These are phyloP conservation scores for Lycocerus yunnanus DNA, from an alignment of 2,888 invertebrate species.

Conservation along the genomic window DNA sequence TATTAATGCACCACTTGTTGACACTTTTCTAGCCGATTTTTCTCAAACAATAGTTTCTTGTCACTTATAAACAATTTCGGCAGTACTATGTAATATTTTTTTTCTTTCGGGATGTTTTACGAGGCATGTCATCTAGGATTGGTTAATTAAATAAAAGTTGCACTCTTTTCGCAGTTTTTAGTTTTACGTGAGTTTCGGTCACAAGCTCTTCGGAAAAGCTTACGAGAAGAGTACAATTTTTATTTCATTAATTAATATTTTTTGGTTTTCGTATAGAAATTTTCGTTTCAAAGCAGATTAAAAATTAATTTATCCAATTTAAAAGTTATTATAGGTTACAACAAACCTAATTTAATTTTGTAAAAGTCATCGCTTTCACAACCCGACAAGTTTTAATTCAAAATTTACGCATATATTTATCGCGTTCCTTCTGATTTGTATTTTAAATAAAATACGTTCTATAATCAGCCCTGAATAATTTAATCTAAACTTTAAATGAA, in stretches of 20 bases:
- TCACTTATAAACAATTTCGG: not conserved
- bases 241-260: too few relatives aligned
- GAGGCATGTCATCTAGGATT: too few relatives aligned
- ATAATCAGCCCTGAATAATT: not conserved
- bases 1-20: not conserved
- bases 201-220: too few relatives aligned
- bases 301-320: conserved; percentile 1
- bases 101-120: too few relatives aligned
- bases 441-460: not conserved
- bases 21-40: not conserved
- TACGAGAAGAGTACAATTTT: too few relatives aligned
- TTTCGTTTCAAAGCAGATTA: not conserved
- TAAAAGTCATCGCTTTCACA: not conserved
- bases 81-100: too few relatives aligned
- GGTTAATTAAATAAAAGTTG: too few relatives aligned
- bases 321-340: not conserved
- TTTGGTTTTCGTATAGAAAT: too few relatives aligned
- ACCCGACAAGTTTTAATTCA: conserved; percentile 1
- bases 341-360: not conserved
- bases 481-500: conserved; percentile 1
- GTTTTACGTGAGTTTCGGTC: too few relatives aligned
- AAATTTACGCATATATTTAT: conserved; percentile 3
- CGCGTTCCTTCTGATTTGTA: not conserved
- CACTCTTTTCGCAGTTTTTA: too few relatives aligned
- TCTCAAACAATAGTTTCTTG: not conserved